Base-by-base conservation (phyloP, 2,888 invertebrate species). In the Desoria tigrina region DNA sequence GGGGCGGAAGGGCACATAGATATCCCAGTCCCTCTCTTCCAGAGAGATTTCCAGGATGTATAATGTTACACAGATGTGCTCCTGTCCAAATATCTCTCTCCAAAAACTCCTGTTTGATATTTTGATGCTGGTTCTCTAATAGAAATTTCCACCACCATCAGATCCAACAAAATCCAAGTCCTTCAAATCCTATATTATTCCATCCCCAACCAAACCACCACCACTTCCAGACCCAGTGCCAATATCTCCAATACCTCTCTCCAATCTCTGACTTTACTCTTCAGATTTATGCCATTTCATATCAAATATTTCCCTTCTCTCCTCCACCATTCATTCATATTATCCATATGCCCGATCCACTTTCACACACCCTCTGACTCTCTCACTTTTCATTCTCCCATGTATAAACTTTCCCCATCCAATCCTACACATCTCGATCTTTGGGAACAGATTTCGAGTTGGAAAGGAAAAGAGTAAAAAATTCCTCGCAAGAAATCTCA, bases 51-150 rank as follows among this genome's bases (percentile, higher is more conserved):
- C 58, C 68, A 68, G 65, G 68, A 68, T 68, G 66, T 68, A 59
- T 66, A 68, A 69, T 63, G 59, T 64, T 61, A 65, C 68, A 64
- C 72, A 72, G 72, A 69, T 72, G 72, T 72, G 69, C 63, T 66
- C 62, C 69, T 67, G 63, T 63, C 59, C 27, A 56, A 54, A 61
- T 56, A 61, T 45, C 56, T 59, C 42, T 39, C 49, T 61, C 61
- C 50, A 64, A 45, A 59, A 66, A 64, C 16, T 57, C 42, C 16
- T 16, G 23, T 24, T 26, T 51, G 3, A 51, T 51, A 66, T 70
- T 65, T 51, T 60, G 28, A 14, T 49, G 54, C 56, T 58, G 27
- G 42, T 16, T 16, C 21, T 63, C 60, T 65, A n/a, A n/a, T n/a
- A n/a, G n/a, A n/a, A n/a, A n/a, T n/a, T n/a, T n/a, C n/a, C n/a